Conservation (phyloP, 2,113 vertebrate genomes). For the Ranitomeya imitator region DNA sequence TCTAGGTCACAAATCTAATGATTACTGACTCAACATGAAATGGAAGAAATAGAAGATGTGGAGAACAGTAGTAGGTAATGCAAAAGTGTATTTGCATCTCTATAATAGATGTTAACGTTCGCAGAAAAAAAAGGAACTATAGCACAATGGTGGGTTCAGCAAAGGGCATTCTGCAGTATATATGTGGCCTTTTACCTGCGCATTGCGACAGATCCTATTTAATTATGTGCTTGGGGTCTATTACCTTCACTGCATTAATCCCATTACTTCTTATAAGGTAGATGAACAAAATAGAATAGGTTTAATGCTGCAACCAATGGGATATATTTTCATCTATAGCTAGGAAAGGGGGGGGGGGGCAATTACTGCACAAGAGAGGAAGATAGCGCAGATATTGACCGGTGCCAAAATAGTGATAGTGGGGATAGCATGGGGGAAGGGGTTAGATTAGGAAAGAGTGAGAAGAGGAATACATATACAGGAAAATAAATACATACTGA, state of each 20-base stretch:
- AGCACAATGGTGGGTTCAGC: conserved; percentile 10
- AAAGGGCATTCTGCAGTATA: background rate
- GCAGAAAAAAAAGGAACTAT: conserved; percentile 43
- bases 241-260: background rate
- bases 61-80: conserved; percentile 29
- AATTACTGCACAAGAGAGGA: too few species aligned
- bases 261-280: background rate
- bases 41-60: conserved; percentile 15
- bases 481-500: too few species aligned
- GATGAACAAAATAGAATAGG: background rate
- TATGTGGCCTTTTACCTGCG: background rate
- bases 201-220: conserved; percentile 20
- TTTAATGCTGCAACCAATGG: background rate
- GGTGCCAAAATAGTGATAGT: too few species aligned
- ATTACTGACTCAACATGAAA: conserved; percentile 39
- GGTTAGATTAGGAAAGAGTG: too few species aligned
- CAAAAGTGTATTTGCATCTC: conserved; percentile 49
- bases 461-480: too few species aligned
- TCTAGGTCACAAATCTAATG: conserved; percentile 52
- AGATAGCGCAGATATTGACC: too few species aligned
- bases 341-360: too few species aligned
- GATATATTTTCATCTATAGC: background rate
- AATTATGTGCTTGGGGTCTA: background rate
- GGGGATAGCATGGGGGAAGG: too few species aligned
- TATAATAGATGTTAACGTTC: conserved; percentile 49